Evolutionary conservation across 2,888 invertebrate genomes (phyloP).

Genomic region (Caenorhabditis imperialis): DNA sequence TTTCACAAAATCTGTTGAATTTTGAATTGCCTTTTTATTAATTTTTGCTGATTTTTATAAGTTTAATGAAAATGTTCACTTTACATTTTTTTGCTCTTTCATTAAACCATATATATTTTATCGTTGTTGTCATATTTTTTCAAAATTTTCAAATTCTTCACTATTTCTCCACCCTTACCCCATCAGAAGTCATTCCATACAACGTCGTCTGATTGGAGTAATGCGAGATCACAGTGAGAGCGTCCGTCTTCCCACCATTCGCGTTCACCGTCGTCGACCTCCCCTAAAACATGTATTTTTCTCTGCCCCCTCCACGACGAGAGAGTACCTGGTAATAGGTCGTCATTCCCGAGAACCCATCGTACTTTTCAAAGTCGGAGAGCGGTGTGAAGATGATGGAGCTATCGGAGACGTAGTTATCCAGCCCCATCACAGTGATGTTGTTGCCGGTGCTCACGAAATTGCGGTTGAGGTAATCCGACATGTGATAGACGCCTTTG

Average conservation of each 20-base stretch:
- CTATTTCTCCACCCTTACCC: background rate
- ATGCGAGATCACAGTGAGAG: conserved; percentile 12
- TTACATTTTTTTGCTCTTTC: too few species aligned
- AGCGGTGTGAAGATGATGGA: conserved; percentile 14
- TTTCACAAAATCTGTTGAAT: too few species aligned
- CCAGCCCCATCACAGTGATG: conserved; percentile 34
- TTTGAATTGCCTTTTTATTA: too few species aligned
- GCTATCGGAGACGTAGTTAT: conserved; percentile 25
- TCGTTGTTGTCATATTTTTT: too few species aligned
- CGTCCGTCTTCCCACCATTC: conserved; percentile 2
- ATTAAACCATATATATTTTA: too few species aligned
- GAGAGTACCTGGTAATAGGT: conserved; percentile 8
- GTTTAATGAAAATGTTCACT: too few species aligned
- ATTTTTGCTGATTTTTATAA: too few species aligned
- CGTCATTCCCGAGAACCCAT: conserved; percentile 12
- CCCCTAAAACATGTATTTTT: too few species aligned
- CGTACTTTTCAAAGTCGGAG: conserved; percentile 9
- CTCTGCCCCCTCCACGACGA: too few species aligned
- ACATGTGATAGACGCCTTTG: conserved; percentile 14
- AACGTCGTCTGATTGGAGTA: background rate
- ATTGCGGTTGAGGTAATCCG: conserved; percentile 3
- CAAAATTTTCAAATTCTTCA: background rate
- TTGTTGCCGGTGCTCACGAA: conserved; percentile 19
- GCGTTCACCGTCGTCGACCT: conserved; percentile 1
- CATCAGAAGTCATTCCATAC: background rate